These are phyloP conservation scores for Spilarctia lutea DNA, from an alignment of 2,888 invertebrate species.

Conservation along the genomic window DNA sequence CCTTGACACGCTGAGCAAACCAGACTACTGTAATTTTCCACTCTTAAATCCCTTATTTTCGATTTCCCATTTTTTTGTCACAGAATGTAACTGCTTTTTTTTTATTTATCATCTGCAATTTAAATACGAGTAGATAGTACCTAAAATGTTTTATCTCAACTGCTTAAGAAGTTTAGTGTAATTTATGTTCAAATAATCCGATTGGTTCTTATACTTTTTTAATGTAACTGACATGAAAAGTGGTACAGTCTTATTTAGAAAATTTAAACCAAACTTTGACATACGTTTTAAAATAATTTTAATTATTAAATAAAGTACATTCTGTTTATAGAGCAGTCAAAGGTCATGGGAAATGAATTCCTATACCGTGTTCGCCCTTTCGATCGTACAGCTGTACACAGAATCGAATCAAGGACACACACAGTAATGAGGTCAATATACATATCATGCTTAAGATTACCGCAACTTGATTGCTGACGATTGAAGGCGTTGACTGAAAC, in stretches of 20 bases:
- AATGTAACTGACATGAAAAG: background rate
- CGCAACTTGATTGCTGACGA: background rate
- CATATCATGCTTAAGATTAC: background rate
- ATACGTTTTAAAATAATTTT: background rate
- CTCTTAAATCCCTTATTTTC: conserved; percentile 43
- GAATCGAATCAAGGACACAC: background rate
- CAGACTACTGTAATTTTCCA: conserved; percentile 75
- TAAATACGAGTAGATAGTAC: background rate
- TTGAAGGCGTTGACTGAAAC: background rate
- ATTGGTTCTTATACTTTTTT: background rate
- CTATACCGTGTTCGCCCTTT: background rate
- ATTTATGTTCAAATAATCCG: background rate
- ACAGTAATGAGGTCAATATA: background rate
- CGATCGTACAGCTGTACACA: background rate
- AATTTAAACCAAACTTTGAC: background rate
- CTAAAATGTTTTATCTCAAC: background rate
- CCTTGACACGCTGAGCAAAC: conserved; percentile 49
- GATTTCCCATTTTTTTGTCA: background rate
- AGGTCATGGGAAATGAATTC: background rate
- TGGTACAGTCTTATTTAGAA: background rate
- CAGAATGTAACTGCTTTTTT: background rate
- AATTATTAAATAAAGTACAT: background rate
- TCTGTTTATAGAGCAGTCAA: background rate
- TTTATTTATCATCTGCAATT: background rate
- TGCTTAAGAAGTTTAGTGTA: background rate